These are phyloP conservation scores for Orgyia antiqua DNA, from an alignment of 2,888 invertebrate species.

Conservation along the genomic window DNA sequence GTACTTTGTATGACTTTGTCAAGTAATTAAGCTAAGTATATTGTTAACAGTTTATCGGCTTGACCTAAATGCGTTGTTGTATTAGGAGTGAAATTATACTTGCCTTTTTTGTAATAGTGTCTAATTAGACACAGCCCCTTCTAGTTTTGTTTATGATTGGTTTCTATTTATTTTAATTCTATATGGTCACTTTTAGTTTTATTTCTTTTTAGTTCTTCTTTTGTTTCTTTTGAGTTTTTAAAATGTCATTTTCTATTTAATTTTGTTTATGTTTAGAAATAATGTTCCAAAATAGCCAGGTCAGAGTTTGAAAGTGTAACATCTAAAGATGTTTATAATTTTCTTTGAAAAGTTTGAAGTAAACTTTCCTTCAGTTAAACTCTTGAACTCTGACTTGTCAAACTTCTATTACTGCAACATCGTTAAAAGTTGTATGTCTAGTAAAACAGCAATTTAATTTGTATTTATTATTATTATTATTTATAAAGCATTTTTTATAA, in stretches of 20 bases:
- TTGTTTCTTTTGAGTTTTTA: neutral
- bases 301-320: conserved; percentile 56
- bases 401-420: conserved; percentile 26
- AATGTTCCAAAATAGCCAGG: conserved; percentile 1
- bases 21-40: conserved; percentile 21
- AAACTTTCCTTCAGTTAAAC: conserved; percentile 38
- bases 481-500: conserved; percentile 19
- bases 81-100: conserved; percentile 30
- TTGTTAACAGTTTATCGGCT: conserved; percentile 20
- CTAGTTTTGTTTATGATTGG: too few species aligned
- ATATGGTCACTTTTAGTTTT: too few species aligned
- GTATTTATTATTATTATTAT: conserved; percentile 18
- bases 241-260: neutral
- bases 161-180: too few species aligned
- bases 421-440: conserved; percentile 10
- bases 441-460: conserved; percentile 15
- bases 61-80: conserved; percentile 49
- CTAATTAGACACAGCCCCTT: too few species aligned
- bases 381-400: conserved; percentile 55
- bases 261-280: neutral
- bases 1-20: conserved; percentile 34
- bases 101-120: conserved; percentile 5
- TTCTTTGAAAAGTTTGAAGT: neutral
- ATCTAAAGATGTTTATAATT: conserved; percentile 1
- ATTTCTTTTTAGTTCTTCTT: too few species aligned